Percentiles rank a stretch among this genome's conserved stretches.
Evolutionary conservation across 2,113 vertebrate genomes (phyloP).

Genomic region (Myrmecobius fasciatus): DNA sequence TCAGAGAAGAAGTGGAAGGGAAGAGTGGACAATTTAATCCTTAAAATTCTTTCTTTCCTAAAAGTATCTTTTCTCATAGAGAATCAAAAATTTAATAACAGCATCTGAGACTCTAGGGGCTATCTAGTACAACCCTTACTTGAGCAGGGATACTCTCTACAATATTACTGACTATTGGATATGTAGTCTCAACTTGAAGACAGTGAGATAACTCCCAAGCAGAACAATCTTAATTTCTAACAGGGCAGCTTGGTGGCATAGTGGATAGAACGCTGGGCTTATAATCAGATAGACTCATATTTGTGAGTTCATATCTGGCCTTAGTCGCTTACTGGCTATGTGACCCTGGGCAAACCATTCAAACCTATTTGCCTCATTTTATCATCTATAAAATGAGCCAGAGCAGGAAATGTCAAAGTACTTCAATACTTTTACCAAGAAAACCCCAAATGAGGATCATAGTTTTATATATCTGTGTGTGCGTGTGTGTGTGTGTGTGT

Average conservation of each 20-base stretch:
- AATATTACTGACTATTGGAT: neutral
- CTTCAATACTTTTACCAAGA: neutral
- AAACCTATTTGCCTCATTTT: neutral
- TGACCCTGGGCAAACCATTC: neutral
- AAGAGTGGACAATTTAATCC: neutral
- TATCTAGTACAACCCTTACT: neutral
- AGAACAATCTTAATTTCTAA: neutral
- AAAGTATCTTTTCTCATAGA: neutral
- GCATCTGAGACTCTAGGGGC: neutral
- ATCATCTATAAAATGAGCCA: neutral
- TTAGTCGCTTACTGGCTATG: neutral
- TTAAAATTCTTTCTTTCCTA: neutral
- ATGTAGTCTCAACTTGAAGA: neutral
- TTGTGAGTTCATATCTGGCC: neutral
- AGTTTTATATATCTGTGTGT: too few relatives aligned
- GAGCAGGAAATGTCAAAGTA: neutral
- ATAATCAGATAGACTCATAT: neutral
- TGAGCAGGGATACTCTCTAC: neutral
- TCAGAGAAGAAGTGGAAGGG: neutral
- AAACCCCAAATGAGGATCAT: neutral
- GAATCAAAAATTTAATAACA: neutral
- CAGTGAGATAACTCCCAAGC: neutral
- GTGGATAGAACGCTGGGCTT: neutral
- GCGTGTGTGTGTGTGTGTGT: too few relatives aligned
- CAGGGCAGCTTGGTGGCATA: neutral